These are phyloP conservation scores for Paramormyrops kingsleyae DNA, from an alignment of 2,113 vertebrate species.

Conservation along the genomic window DNA sequence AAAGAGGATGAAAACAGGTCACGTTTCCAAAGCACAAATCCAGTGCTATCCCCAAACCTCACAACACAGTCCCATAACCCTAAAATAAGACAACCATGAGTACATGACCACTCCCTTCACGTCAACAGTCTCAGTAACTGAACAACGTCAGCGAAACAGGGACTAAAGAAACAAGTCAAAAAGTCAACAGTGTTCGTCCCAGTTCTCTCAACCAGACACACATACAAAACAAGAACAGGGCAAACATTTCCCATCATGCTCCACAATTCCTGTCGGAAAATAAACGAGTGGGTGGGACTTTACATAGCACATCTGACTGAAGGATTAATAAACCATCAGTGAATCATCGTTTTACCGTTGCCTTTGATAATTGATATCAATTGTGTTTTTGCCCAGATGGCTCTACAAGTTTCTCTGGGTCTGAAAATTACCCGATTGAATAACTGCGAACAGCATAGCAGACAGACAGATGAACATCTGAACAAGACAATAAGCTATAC, in stretches of 20 bases:
- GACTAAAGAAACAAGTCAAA: not conserved
- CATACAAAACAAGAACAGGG: not conserved
- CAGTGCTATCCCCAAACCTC: slow-evolving; percentile 3
- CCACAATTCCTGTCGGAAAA: not conserved
- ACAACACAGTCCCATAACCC: slow-evolving; percentile 2
- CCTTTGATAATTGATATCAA: not conserved
- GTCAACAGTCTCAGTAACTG: not conserved
- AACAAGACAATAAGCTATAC: not conserved
- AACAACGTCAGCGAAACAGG: not conserved
- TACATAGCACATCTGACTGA: not conserved
- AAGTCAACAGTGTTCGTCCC: not conserved
- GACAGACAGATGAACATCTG: not conserved
- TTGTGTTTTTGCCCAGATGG: not conserved
- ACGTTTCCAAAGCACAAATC: not conserved
- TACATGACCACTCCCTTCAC: not conserved
- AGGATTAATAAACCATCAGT: not conserved
- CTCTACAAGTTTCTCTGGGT: not conserved
- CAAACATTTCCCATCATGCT: not conserved
- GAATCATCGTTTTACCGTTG: not conserved
- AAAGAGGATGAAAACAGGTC: slow-evolving; percentile 6
- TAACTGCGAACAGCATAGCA: not conserved
- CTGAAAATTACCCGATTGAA: not conserved
- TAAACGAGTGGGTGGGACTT: not conserved
- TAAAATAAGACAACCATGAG: slow-evolving; percentile 23
- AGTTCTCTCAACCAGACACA: not conserved